phyloP scores from a whole-genome alignment of 2,888 invertebrate species.

The Ceraclea dissimilis region DNA sequence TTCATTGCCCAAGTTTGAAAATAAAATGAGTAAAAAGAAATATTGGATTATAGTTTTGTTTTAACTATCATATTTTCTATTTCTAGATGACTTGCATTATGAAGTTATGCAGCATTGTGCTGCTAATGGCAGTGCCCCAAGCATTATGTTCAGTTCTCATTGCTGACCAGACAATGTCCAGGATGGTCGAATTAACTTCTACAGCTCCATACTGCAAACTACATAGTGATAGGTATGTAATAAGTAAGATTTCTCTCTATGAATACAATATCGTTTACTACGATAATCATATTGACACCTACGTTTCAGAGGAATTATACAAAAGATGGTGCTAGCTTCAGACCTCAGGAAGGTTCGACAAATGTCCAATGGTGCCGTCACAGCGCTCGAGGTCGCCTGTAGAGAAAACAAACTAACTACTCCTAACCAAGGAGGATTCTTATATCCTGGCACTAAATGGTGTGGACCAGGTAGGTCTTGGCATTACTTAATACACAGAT shows the following conservation, averaged over 20 bases:
- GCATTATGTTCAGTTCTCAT: constrained; percentile 42
- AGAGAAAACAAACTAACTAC: constrained; percentile 31
- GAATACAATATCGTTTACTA: too few relatives aligned
- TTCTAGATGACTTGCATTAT: not conserved
- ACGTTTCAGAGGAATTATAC: constrained; percentile 46
- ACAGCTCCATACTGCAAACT: constrained; percentile 53
- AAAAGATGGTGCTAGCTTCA: constrained; percentile 50
- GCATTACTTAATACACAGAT: too few relatives aligned
- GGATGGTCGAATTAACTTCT: constrained; percentile 55
- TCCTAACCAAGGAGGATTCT: constrained; percentile 39
- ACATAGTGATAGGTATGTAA: constrained; percentile 48
- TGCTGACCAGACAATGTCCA: constrained; percentile 54
- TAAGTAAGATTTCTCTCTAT: too few relatives aligned
- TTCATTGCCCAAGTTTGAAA: too few relatives aligned
- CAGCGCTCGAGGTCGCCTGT: constrained; percentile 52
- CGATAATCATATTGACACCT: too few relatives aligned
- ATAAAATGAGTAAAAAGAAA: too few relatives aligned
- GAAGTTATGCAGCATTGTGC: not conserved
- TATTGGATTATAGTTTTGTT: too few relatives aligned
- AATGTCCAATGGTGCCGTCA: constrained; percentile 52
- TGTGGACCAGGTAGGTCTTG: constrained; percentile 55
- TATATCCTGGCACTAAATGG: constrained; percentile 69
- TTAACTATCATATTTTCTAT: too few relatives aligned
- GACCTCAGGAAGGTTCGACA: constrained; percentile 51
- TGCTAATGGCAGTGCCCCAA: not conserved